A percentile compares a stretch with the other conserved stretches of the same genome.
Evolutionary conservation across 2,113 vertebrate genomes (phyloP).

Genomic region (Mus spicilegus): DNA sequence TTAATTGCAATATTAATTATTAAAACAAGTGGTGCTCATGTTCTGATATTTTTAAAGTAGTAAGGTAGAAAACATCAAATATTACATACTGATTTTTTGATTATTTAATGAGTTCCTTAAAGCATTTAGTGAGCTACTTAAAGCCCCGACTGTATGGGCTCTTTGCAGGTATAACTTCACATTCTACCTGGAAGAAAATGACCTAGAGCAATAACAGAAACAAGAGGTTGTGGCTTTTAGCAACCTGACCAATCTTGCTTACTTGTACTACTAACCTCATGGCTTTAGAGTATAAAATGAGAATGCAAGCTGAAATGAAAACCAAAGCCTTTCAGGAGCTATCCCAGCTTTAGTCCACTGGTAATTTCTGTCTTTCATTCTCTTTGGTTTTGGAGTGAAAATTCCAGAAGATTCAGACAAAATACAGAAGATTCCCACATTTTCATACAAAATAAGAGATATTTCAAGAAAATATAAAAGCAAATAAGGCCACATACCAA

Average conservation of each 20-base stretch:
- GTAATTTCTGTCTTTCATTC: background rate
- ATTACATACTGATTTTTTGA: background rate
- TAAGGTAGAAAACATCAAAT: background rate
- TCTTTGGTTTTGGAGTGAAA: background rate
- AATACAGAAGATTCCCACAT: background rate
- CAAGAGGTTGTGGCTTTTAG: background rate
- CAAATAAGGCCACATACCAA: background rate
- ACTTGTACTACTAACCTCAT: fast-evolving
- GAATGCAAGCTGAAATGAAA: background rate
- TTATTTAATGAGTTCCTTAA: background rate
- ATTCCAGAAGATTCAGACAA: background rate
- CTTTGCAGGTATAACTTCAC: background rate
- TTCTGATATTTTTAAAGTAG: background rate
- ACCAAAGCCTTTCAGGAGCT: background rate
- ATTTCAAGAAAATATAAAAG: background rate
- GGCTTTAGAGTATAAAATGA: background rate
- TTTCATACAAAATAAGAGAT: background rate
- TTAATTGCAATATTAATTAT: slow-evolving; percentile 13
- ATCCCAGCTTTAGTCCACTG: background rate
- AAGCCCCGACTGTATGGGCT: background rate
- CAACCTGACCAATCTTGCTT: background rate
- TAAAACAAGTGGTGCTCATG: slow-evolving; percentile 30
- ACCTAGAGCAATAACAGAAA: background rate
- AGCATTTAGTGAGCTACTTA: background rate
- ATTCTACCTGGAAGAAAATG: background rate